These are phyloP conservation scores for Drosophila koepferae DNA, from an alignment of 2,888 invertebrate species.

Conservation along the genomic window DNA sequence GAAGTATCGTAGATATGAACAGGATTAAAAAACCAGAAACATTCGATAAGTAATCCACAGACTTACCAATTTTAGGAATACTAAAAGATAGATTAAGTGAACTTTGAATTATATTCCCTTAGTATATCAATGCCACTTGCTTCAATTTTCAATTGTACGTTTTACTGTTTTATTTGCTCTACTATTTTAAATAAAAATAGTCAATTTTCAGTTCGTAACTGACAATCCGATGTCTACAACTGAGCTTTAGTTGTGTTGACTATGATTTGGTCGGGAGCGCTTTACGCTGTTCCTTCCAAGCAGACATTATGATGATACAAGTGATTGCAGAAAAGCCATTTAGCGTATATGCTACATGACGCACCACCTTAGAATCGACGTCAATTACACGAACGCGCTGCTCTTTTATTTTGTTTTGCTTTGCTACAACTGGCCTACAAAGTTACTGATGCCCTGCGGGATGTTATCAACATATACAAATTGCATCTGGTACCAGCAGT, in stretches of 20 bases:
- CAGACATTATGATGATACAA: neutral
- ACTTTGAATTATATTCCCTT: neutral
- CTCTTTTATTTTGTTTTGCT: neutral
- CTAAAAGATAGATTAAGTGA: too few species aligned
- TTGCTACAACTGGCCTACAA: neutral
- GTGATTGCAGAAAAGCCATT: neutral
- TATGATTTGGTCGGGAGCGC: neutral
- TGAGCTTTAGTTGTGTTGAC: neutral
- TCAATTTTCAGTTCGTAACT: neutral
- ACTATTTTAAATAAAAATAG: neutral
- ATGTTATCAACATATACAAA: constrained; percentile 48
- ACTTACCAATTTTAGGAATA: neutral
- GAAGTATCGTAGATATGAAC: constrained; percentile 11
- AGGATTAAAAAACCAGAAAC: neutral
- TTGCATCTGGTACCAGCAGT: constrained; percentile 28
- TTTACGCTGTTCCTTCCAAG: neutral
- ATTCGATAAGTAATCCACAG: neutral
- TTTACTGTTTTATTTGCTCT: neutral
- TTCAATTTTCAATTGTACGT: neutral
- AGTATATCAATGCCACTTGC: neutral
- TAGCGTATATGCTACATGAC: neutral
- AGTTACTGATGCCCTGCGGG: constrained; percentile 1
- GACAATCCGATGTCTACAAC: neutral
- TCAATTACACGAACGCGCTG: neutral
- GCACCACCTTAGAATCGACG: neutral